Conservation (phyloP, 2,113 vertebrate genomes). For the Columba janthina region DNA sequence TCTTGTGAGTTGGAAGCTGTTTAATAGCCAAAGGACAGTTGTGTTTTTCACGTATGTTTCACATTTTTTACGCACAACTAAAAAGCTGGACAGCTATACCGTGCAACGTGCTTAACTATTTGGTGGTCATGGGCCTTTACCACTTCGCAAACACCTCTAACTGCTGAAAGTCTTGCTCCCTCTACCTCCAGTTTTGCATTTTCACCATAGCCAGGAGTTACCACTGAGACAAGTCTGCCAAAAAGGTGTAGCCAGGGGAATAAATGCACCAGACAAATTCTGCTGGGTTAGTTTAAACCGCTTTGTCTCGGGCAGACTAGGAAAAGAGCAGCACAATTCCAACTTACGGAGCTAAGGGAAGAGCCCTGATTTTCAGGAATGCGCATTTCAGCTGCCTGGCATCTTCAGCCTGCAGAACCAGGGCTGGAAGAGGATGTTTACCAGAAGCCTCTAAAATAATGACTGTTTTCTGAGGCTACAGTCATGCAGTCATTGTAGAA, state of each 20-base stretch:
- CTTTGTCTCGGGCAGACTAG: neutral
- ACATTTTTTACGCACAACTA: neutral
- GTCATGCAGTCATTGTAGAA: neutral
- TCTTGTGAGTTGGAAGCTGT: neutral
- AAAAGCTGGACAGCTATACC: neutral
- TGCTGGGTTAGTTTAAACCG: neutral
- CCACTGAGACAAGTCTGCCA: neutral
- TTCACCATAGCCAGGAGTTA: neutral
- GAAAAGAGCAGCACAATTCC: neutral
- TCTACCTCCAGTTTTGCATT: neutral
- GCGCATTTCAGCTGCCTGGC: neutral
- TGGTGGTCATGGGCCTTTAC: neutral
- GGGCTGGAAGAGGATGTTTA: slow-evolving; percentile 42
- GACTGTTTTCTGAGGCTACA: neutral
- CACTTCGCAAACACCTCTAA: neutral
- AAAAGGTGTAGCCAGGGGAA: neutral
- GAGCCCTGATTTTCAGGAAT: neutral
- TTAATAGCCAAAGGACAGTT: neutral
- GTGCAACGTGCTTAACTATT: neutral
- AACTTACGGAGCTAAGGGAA: neutral
- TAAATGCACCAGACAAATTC: neutral
- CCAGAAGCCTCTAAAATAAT: neutral
- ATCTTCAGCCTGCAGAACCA: neutral
- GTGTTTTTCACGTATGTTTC: neutral
- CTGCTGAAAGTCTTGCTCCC: neutral